Evolutionary conservation across 2,888 invertebrate species (phyloP).

Genomic region (Callosobruchus maculatus): DNA sequence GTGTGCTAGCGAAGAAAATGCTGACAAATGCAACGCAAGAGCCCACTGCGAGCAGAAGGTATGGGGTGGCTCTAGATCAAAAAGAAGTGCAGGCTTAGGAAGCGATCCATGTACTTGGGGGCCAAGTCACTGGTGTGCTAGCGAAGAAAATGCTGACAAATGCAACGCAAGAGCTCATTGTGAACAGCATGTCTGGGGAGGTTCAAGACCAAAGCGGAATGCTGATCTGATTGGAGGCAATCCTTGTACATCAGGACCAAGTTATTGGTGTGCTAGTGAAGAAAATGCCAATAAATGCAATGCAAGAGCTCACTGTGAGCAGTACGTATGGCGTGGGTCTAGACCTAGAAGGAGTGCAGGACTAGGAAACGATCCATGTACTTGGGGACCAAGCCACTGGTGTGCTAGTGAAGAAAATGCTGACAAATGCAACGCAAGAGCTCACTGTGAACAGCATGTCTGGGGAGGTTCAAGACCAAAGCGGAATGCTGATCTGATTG

Average conservation of each 20-base stretch:
- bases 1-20: neutral
- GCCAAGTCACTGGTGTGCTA: conserved; percentile 72
- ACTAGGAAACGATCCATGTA: neutral
- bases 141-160: conserved; percentile 48
- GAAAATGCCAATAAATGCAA: neutral
- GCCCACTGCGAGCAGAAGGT: neutral
- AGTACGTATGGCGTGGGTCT: neutral
- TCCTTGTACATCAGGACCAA: neutral
- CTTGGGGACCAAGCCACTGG: neutral
- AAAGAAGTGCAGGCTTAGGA: conserved; percentile 36
- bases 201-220: neutral
- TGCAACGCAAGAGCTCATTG: conserved; percentile 6
- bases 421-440: neutral
- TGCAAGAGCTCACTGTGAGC: neutral
- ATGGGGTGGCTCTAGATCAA: neutral
- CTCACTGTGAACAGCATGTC: neutral
- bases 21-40: neutral
- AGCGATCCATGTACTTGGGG: conserved; percentile 68
- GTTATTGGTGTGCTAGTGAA: neutral
- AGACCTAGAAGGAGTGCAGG: neutral
- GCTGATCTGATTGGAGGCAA: neutral
- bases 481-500: neutral
- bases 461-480: neutral
- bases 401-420: neutral
- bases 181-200: neutral